Evolutionary conservation across 2,888 invertebrate genomes (phyloP), one percentile per base, ranked within the genome.

Genomic region (Fabriciana adippe): DNA sequence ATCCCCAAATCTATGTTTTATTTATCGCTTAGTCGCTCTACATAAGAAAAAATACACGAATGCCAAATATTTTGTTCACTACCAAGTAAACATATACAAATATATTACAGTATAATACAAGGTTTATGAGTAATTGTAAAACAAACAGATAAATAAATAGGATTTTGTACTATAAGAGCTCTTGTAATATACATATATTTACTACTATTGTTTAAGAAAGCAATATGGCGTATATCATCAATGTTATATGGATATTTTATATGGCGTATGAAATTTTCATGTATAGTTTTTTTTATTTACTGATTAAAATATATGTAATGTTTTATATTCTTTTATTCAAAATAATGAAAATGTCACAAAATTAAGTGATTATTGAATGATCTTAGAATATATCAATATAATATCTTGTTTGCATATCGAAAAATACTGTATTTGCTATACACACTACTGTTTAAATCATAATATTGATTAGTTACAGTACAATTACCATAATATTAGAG

Each of bases 21-120:
- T 88, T 90, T 87, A 84, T 87, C 87, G 77, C 84, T 82, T 85
- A 84, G 82, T 84, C 85, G 79, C 35, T 78, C 89, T 89, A 89
- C 89, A 82, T 83, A 86, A 85, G 86, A 88, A 88, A 89, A 87
- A 85, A 31, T 88, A 89, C 86, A 87, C 81, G 83, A 77, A 83
- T 78, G 78, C 77, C 75, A 61, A 62, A 64, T 55, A 50, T 60
- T 50, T 55, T 61, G 50, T 61, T 55, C 31, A n/a, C 63, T 63
- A 71, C 67, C 64, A 63, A 15, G n/a, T 59, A 66, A 69, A 66
- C 50, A 55, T 70, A 68, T 54, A 68, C 16, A 54, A 66, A 72
- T 70, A 69, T 66, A 69, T 56, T 53, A 57, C 35, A 64, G 26
- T 61, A 53, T 60, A 41, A 18, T 48, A 59, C 59, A 45, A 50